These are phyloP conservation scores for Ectemnius cavifrons DNA, from an alignment of 2,888 invertebrate species.

Conservation along the genomic window DNA sequence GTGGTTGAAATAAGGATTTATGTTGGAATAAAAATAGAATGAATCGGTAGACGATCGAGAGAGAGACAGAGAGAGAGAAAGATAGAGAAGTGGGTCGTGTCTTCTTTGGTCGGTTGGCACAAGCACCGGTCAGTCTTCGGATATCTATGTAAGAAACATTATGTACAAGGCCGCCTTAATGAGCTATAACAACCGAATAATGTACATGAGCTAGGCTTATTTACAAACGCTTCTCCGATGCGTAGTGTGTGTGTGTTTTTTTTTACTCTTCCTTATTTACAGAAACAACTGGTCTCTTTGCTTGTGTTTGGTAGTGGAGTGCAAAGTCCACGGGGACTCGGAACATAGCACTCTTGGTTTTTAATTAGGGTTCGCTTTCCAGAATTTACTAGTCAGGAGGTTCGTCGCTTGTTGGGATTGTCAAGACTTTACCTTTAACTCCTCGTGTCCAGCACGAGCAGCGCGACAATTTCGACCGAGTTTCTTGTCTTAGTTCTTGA, in stretches of 20 bases:
- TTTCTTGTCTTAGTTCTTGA: not conserved
- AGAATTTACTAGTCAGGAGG: too few species aligned
- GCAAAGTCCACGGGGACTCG: too few species aligned
- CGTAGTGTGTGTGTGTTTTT: too few species aligned
- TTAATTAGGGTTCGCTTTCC: too few species aligned
- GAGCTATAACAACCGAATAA: constrained; percentile 42
- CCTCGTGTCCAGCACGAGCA: constrained; percentile 65
- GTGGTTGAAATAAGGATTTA: constrained; percentile 41
- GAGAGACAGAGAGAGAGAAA: constrained; percentile 7
- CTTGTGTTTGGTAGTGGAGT: not conserved
- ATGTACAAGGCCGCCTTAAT: constrained; percentile 53
- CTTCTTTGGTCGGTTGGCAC: constrained; percentile 77
- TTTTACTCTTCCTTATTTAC: constrained; percentile 36
- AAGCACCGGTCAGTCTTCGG: constrained; percentile 77
- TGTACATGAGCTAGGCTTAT: constrained; percentile 56
- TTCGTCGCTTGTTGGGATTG: too few species aligned
- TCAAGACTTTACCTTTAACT: not conserved
- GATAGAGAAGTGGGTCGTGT: constrained; percentile 42
- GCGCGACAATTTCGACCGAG: constrained; percentile 11
- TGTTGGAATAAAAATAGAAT: constrained; percentile 52
- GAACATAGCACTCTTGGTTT: too few species aligned
- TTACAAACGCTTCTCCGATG: constrained; percentile 53
- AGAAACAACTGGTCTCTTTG: constrained; percentile 29
- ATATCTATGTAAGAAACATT: constrained; percentile 67
- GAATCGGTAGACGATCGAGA: constrained; percentile 43